Evolutionary conservation across 1,140 invertebrate genomes (phyloP).

Genomic region (Arion vulgaris): DNA sequence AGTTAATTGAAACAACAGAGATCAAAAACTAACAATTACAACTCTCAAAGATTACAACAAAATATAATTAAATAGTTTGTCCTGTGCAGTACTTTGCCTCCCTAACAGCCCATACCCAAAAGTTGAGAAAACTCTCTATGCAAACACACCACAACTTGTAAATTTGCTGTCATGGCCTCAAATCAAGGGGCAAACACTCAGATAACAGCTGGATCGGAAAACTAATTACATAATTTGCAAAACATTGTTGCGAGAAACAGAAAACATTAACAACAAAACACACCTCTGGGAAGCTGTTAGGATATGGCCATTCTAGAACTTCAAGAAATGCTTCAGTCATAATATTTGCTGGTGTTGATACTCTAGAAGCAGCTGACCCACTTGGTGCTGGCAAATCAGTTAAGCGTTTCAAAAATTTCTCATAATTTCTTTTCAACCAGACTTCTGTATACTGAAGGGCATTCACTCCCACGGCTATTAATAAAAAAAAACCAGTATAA

Average conservation of each 20-base stretch:
- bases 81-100: too few relatives aligned
- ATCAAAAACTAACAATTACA: too few relatives aligned
- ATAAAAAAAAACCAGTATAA: not conserved
- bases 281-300: slow-evolving; percentile 69
- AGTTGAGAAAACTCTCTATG: too few relatives aligned
- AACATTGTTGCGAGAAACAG: not conserved
- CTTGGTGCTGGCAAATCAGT: slow-evolving; percentile 34
- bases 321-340: slow-evolving; percentile 82
- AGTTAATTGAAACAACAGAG: too few relatives aligned
- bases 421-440: slow-evolving; percentile 83
- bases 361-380: slow-evolving; percentile 22
- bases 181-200: too few relatives aligned
- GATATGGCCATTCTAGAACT: slow-evolving; percentile 82
- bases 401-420: slow-evolving; percentile 58
- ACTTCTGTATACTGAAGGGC: slow-evolving; percentile 82
- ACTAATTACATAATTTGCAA: not conserved
- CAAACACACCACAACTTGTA: too few relatives aligned
- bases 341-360: slow-evolving; percentile 62
- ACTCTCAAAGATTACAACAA: too few relatives aligned
- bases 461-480: slow-evolving; percentile 75
- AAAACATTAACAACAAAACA: not conserved
- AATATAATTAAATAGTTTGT: too few relatives aligned
- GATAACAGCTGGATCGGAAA: too few relatives aligned
- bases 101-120: too few relatives aligned
- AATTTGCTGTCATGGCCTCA: too few relatives aligned